phyloP scores from a whole-genome alignment of 2,888 invertebrate species.

The Drosophila parthenogenetica region DNA sequence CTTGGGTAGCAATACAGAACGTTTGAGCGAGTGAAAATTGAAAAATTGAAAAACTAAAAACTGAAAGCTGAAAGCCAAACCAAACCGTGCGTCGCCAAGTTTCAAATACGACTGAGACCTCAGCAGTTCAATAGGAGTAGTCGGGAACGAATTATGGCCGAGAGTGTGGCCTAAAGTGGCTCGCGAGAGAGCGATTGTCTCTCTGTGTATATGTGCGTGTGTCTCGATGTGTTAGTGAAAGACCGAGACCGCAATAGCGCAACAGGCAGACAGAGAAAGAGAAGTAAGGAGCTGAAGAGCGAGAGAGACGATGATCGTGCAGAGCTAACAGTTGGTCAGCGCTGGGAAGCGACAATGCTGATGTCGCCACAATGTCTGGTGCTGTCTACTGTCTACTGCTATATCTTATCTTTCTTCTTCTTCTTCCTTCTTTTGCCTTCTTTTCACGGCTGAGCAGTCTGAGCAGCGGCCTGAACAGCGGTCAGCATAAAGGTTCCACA shows the following conservation, averaged over 20 bases:
- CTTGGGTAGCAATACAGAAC: not conserved
- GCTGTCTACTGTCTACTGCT: slow-evolving; percentile 81
- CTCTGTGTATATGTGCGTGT: slow-evolving; percentile 2
- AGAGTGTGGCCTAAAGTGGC: slow-evolving; percentile 62
- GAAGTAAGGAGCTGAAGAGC: slow-evolving; percentile 3
- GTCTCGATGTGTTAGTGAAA: slow-evolving; percentile 1
- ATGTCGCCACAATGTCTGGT: slow-evolving; percentile 84
- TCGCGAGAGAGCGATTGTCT: slow-evolving; percentile 21
- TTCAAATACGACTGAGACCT: slow-evolving; percentile 77
- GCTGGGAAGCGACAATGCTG: slow-evolving; percentile 60
- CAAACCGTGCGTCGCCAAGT: slow-evolving; percentile 77
- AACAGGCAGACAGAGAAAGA: slow-evolving; percentile 6
- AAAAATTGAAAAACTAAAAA: slow-evolving; percentile 11
- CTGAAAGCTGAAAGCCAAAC: slow-evolving; percentile 35
- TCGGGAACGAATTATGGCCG: slow-evolving; percentile 55
- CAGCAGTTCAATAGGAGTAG: slow-evolving; percentile 64
- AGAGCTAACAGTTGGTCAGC: slow-evolving; percentile 41
- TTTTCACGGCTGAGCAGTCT: slow-evolving; percentile 25
- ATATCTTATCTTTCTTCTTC: slow-evolving; percentile 82
- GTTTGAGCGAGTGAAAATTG: slow-evolving; percentile 22
- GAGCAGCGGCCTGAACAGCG: slow-evolving; percentile 45
- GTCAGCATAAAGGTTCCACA: slow-evolving; percentile 64
- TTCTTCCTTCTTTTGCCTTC: slow-evolving; percentile 22
- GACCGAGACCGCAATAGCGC: slow-evolving; percentile 8
- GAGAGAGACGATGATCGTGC: slow-evolving; percentile 40